Evolutionary conservation across 2,113 vertebrate genomes (phyloP).

Genomic region (Neofelis nebulosa): DNA sequence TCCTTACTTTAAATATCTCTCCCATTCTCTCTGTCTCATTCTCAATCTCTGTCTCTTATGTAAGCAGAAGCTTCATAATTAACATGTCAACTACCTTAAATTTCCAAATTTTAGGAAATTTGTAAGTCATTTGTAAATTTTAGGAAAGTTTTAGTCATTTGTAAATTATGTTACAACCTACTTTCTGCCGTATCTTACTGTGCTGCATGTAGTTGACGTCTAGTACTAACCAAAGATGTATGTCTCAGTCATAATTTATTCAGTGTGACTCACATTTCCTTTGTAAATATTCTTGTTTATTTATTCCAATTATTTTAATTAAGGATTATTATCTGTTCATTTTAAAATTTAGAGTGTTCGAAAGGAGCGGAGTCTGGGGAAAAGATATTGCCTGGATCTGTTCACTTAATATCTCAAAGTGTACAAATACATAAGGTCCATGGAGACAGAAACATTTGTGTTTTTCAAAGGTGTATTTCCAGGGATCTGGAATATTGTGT

Average conservation of each 20-base stretch:
- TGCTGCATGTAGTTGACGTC: neutral
- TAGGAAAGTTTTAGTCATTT: neutral
- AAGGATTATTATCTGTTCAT: neutral
- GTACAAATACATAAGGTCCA: neutral
- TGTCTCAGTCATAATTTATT: neutral
- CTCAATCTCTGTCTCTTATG: neutral
- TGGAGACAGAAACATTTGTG: neutral
- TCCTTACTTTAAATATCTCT: neutral
- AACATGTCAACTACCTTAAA: neutral
- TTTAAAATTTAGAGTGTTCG: neutral
- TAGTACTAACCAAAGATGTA: neutral
- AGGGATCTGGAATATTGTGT: neutral
- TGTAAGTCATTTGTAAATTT: neutral
- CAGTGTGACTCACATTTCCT: neutral
- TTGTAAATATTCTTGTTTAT: neutral
- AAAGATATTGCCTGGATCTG: neutral
- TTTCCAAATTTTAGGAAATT: neutral
- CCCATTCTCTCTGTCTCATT: neutral
- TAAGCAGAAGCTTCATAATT: neutral
- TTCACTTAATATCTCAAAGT: neutral
- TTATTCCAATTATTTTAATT: neutral
- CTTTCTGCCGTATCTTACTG: neutral
- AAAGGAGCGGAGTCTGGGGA: neutral
- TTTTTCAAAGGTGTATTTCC: neutral
- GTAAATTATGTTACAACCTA: neutral